Base-by-base conservation (phyloP, 2,888 invertebrate genomes). In the Drosophila anomalata region DNA sequence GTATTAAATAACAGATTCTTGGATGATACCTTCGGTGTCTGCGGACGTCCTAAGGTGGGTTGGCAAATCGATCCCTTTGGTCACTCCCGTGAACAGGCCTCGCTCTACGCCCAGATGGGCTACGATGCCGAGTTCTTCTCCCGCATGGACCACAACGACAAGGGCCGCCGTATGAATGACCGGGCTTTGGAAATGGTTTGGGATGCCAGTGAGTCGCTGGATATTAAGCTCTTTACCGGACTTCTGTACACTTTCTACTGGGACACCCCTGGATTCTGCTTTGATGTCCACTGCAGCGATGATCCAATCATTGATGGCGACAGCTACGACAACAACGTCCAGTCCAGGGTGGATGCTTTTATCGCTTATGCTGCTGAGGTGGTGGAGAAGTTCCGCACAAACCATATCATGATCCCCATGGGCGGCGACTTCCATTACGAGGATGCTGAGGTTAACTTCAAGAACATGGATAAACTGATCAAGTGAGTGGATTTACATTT, bases 21-120 rank as follows among this genome's bases (percentile, higher is more conserved):
- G 0, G 94, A 95, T 74, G 95, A 95, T 52, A 95, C 94, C 0
- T 93, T 96, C 31, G 95, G 95, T 0, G 93, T 94, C 1, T 96
- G 96, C 80, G 96, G 94, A 0, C 93, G 94, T 39, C 96, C 97
- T 0, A 94, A 93, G 71, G 94, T 95, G 0, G 96, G 95, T 0
- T 96, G 96, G 96, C 96, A 97, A 92, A 96, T 97, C 7, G 97
- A 97, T 92, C 95, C 96, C 0, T 97, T 97, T 82, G 97, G 97
- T 0, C 97, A 97, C 87, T 96, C 97, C 0, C 92, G 96, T 3
- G 97, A 97, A 92, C 96, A 96, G 92, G 97, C 97, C 0, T 95
- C 95, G 0, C 91, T 96, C 0, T 94, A 96, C 36, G 94, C 96
- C 0, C 95, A 95, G 89, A 95, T 98, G 94, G 98, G 96, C 77